Conservation (phyloP, 2,797 vertebrate genomes). For the Atherinosoma microstoma region DNA sequence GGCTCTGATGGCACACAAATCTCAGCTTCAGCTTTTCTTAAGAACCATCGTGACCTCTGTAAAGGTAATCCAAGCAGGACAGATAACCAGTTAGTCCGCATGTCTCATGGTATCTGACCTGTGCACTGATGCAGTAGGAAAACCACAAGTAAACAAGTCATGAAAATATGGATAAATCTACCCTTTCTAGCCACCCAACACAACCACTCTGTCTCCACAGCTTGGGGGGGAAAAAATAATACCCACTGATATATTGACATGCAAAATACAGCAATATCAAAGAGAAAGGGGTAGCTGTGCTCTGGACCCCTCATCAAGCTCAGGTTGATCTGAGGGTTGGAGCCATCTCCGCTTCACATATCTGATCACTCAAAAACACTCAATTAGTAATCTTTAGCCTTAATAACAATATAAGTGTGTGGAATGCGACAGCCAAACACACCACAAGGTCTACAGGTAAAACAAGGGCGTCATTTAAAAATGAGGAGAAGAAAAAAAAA, state of each 20-base stretch:
- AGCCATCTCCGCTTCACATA: constrained; percentile 29
- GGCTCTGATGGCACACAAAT: constrained; percentile 56
- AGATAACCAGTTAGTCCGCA: constrained; percentile 26
- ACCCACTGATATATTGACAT: constrained; percentile 72
- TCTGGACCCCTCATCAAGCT: constrained; percentile 44
- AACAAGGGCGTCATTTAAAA: constrained; percentile 29
- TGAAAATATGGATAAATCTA: constrained; percentile 44
- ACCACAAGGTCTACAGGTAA: constrained; percentile 29
- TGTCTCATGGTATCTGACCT: constrained; percentile 41
- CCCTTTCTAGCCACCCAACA: constrained; percentile 35
- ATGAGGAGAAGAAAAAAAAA: constrained; percentile 1
- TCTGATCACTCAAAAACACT: constrained; percentile 43
- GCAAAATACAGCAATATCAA: constrained; percentile 75
- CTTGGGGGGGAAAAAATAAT: constrained; percentile 38
- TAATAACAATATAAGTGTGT: constrained; percentile 27
- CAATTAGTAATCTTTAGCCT: constrained; percentile 42
- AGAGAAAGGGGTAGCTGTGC: constrained; percentile 50
- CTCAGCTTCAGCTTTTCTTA: constrained; percentile 49
- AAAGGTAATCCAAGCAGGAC: constrained; percentile 36
- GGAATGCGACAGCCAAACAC: constrained; percentile 50
- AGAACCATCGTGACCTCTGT: constrained; percentile 49
- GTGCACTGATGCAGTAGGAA: constrained; percentile 34
- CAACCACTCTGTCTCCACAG: constrained; percentile 50
- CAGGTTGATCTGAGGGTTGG: constrained; percentile 24
- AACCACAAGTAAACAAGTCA: constrained; percentile 40